Evolutionary conservation across 2,888 invertebrate genomes (phyloP).

Genomic region (Drosophila prostipennis): DNA sequence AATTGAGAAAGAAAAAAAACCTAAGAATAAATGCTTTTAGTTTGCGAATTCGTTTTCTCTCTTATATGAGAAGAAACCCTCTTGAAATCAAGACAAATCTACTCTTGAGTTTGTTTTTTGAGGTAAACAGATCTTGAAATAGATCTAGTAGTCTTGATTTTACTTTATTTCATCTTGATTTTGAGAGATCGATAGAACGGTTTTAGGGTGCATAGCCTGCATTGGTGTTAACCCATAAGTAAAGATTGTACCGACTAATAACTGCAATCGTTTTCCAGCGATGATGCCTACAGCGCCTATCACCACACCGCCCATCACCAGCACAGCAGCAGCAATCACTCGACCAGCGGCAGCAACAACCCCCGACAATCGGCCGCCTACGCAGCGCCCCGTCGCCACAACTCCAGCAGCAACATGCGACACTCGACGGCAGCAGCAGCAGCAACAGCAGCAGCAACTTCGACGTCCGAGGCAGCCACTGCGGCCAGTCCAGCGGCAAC

Average conservation of each 20-base stretch:
- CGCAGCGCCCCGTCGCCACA: constrained; percentile 59
- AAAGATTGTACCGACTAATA: neutral
- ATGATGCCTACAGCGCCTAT: constrained; percentile 66
- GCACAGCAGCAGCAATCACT: constrained; percentile 48
- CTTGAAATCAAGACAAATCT: no score
- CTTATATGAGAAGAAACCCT: no score
- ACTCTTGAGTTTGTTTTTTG: no score
- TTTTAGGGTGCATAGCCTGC: neutral
- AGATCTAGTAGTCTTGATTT: no score
- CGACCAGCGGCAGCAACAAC: constrained; percentile 40
- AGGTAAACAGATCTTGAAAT: no score
- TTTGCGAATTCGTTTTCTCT: no score
- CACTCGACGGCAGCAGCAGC: constrained; percentile 33
- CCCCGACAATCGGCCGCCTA: constrained; percentile 43
- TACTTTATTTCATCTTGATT: no score
- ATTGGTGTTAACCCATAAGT: no score
- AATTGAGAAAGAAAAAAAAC: no score
- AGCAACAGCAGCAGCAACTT: constrained; percentile 10
- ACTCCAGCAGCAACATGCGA: constrained; percentile 61
- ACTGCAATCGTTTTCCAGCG: constrained; percentile 30
- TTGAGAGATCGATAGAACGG: no score
- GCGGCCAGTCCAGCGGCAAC: constrained; percentile 16
- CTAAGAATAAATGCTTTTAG: no score
- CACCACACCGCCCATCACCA: constrained; percentile 60
- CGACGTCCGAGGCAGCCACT: constrained; percentile 21